Base-by-base conservation (phyloP, 1,140 invertebrate genomes). In the Orius laevigatus region DNA sequence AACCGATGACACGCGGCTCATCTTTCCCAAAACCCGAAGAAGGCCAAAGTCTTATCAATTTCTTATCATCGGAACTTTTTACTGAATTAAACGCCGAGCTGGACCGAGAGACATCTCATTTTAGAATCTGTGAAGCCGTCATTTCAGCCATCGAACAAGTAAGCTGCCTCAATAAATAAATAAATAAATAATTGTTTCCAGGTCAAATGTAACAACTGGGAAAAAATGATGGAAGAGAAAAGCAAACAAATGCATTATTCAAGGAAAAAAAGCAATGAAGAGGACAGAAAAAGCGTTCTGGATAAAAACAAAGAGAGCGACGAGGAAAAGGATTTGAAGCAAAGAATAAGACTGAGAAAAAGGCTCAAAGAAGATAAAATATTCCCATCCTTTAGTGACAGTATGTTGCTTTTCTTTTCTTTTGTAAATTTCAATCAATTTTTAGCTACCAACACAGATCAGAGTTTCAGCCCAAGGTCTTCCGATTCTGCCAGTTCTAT, bases 91-190 rank as follows among this genome's bases (percentile, higher is more conserved):
- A 81, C 59, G 83, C 81, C 6, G 81, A 86, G 57, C 62, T 89
- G 44, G 84, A 88, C 55, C 73, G 80, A 59, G 85, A 90, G 66
- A 89, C 88, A 65, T 82, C 84, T 0, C 85, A 90, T 64, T 90
- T 90, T 62, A 79, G 72, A 57, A 79, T 88, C 50, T 84, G 77
- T 6, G 85, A 90, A 65, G 84, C 82, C 0, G 72, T 88, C 56
- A 88, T 90, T 56, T 73, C 81, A 40, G 84, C 80, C 32, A 83
- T 89, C 47, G 85, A 88, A 63, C 74, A 78, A 55, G 70, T 78
- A n/a, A 66, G 12, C 10, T 25, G 16, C 46, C 40, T 45, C 31
- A 44, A 38, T 38, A 14, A 44, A 45, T 5, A 51, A 49, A 31
- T 5, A 8, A 25, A 19, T 40, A 35, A 38, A 12, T 51, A 12